phyloP scores from a whole-genome alignment of 2,113 vertebrate species.

The Mormyrus lacerda region DNA sequence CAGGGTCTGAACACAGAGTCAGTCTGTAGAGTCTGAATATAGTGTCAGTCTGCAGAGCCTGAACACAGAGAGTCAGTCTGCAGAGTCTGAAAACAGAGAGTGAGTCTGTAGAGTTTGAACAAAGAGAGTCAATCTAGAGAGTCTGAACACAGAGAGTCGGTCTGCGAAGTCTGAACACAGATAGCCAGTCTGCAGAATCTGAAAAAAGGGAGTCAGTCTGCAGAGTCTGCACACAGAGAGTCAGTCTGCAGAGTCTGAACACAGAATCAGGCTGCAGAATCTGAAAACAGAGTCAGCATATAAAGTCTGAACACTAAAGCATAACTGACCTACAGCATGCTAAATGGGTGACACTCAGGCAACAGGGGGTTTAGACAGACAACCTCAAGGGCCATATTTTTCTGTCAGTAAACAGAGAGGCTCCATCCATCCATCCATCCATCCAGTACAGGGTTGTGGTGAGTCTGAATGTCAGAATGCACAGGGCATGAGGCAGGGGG shows the following conservation, averaged over 20 bases:
- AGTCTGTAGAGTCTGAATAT: no score
- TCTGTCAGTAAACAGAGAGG: background rate
- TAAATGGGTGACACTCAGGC: background rate
- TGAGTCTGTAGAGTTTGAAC: background rate
- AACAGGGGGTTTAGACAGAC: background rate
- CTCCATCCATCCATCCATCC: background rate
- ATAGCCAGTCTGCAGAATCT: background rate
- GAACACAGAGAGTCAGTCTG: background rate
- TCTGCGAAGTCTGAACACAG: background rate
- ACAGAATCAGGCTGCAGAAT: no score
- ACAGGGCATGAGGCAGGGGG: background rate
- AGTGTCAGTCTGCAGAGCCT: background rate
- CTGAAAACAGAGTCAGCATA: no score
- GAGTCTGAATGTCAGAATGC: background rate
- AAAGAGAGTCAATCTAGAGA: background rate
- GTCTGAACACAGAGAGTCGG: background rate
- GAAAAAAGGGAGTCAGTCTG: no score
- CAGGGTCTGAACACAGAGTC: background rate
- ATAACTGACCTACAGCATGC: background rate
- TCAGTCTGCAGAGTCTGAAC: no score
- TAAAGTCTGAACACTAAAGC: background rate
- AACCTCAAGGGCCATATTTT: background rate
- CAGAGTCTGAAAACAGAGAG: no score
- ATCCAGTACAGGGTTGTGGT: background rate
- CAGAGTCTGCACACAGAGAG: no score